A percentile compares a stretch with the other conserved stretches of the same genome.
Conservation (phyloP, 2,888 invertebrate species). For the Oasisia sp. region DNA sequence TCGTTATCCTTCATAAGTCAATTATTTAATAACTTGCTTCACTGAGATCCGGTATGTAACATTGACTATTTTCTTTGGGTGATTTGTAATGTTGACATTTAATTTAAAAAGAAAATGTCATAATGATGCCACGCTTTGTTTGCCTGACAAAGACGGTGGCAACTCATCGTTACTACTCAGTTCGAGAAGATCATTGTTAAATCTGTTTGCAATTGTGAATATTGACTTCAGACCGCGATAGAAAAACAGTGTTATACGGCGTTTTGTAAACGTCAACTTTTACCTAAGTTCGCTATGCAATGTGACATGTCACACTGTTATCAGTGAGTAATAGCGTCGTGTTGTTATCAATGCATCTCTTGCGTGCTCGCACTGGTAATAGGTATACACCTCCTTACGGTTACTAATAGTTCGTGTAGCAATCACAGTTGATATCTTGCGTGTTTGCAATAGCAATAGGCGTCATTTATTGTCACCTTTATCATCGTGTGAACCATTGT, state of each 20-base stretch:
- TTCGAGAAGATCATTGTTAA: no score
- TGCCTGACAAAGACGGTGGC: not conserved
- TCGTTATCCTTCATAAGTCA: no score
- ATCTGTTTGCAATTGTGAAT: no score
- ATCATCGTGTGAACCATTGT: not conserved
- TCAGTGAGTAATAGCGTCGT: not conserved
- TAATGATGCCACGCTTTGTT: not conserved
- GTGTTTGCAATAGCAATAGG: not conserved
- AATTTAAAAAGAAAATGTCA: not conserved
- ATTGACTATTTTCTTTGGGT: no score
- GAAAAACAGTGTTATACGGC: not conserved
- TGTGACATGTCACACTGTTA: not conserved
- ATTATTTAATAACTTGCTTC: no score
- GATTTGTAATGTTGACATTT: no score
- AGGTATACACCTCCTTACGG: not conserved
- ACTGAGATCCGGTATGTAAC: no score
- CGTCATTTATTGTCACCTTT: not conserved
- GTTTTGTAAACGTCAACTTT: not conserved
- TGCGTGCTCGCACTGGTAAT: not conserved
- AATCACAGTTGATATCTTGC: no score
- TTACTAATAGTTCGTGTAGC: no score
- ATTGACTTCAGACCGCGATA: no score
- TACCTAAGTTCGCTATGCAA: not conserved
- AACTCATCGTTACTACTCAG: not conserved
- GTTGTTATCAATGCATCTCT: not conserved